Evolutionary conservation across 2,797 vertebrate species (phyloP), one percentile per base, ranked within the genome.

Genomic region (Ambastaia sidthimunki): DNA sequence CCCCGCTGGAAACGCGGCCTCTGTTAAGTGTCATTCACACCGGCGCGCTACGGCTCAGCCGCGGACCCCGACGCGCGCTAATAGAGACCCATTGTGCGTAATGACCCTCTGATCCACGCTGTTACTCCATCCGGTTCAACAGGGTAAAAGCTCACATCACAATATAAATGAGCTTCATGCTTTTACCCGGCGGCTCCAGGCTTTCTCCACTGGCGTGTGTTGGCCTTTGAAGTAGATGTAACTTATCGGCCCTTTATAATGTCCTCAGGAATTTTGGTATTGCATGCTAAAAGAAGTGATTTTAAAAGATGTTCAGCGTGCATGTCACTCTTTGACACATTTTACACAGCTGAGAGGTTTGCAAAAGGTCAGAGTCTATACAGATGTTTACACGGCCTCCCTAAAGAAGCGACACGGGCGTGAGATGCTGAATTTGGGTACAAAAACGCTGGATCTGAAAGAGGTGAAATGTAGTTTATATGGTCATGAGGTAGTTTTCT

Each of bases 21-120:
- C 87, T 87, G 90, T 92, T 92, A 90, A 92, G 89, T 89, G 80
- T 90, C 91, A 92, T 93, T 92, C 89, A 88, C 84, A 83, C 80
- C 70, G 59, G 71, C 70, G 76, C 44, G 65, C 75, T 65, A 12
- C 59, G 41, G 44, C 74, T 69, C 67, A 37, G 52, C 67, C 62
- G 4, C 50, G 67, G 59, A 71, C 80, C 70, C 80, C 60, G 41
- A 62, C 63, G 71, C 31, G 52, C 74, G 76, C 88, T 91, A 90
- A 92, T 90, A 90, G 86, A 90, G 87, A 85, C 89, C 88, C 82
- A 87, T 89, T 87, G 89, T 91, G 90, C 91, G 89, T 92, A 92
- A 92, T 92, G 91, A 91, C 90, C 89, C 91, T 83, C 85, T 85
- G 86, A 84, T 83, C 73, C 86, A 74, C 85, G 87, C 76, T 89